Conservation (phyloP, 2,113 vertebrate genomes). For the Perognathus longimembris region DNA sequence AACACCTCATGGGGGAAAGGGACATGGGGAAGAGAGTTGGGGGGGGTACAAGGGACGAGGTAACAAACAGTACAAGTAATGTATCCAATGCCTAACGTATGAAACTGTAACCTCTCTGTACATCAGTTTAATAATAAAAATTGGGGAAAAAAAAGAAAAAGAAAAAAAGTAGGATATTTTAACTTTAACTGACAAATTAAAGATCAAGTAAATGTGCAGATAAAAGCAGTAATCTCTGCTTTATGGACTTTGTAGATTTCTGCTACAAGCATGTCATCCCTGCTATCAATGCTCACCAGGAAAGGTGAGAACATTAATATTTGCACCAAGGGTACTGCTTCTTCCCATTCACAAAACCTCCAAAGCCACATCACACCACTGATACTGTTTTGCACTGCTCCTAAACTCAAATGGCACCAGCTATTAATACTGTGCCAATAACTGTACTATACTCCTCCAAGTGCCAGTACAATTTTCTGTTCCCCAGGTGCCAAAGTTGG, state of each 20-base stretch:
- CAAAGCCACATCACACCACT: constrained; percentile 8
- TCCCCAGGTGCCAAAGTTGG: neutral
- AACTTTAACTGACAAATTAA: no score
- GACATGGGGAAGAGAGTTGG: no score
- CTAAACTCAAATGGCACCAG: constrained; percentile 39
- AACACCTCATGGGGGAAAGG: no score
- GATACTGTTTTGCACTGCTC: constrained; percentile 20
- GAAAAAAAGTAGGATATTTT: no score
- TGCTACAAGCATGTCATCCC: neutral
- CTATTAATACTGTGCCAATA: constrained; percentile 16
- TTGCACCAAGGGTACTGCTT: constrained; percentile 7
- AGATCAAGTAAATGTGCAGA: no score
- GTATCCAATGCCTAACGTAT: no score
- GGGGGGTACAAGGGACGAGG: no score
- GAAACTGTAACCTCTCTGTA: no score
- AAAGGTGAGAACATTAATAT: neutral
- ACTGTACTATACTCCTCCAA: neutral
- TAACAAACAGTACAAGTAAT: no score
- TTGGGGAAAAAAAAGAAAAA: no score
- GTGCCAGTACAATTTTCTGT: constrained; percentile 26
- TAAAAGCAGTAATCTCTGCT: neutral
- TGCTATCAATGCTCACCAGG: neutral
- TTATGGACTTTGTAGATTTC: neutral
- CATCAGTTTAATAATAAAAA: no score
- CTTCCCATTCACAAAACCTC: constrained; percentile 8